Evolutionary conservation across 2,113 vertebrate species (phyloP).

Genomic region (Zosterops borbonicus): DNA sequence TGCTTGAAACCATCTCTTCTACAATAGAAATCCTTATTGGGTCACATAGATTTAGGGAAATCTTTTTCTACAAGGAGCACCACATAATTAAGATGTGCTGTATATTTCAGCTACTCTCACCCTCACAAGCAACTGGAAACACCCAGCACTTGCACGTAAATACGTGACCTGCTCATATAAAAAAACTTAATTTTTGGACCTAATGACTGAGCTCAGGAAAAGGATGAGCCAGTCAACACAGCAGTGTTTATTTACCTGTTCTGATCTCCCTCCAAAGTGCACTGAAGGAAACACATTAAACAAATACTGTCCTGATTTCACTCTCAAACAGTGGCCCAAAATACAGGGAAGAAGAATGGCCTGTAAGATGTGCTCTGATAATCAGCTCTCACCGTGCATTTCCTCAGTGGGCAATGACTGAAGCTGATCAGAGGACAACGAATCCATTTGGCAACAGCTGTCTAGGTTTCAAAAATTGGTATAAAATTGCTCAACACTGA

Average conservation of each 20-base stretch:
- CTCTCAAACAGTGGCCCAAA: background rate
- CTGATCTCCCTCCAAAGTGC: background rate
- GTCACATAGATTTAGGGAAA: conserved; percentile 29
- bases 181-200: background rate
- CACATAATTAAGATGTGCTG: conserved; percentile 28
- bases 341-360: background rate
- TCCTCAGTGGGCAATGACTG: background rate
- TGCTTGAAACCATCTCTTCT: conserved; percentile 13
- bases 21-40: conserved; percentile 12
- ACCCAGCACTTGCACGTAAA: background rate
- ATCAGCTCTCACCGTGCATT: background rate
- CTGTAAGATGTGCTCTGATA: background rate
- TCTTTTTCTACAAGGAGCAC: background rate
- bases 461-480: background rate
- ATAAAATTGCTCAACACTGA: background rate
- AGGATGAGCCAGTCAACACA: background rate
- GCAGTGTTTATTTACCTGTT: conserved; percentile 2
- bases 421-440: background rate
- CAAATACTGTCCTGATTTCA: background rate
- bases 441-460: background rate
- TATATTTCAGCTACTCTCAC: background rate
- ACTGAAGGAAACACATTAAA: conserved; percentile 17
- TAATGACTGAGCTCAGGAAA: background rate
- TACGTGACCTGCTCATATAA: background rate
- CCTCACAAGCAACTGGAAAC: background rate